Base-by-base conservation (phyloP, 2,797 vertebrate species). In the Hippocampus kuda region DNA sequence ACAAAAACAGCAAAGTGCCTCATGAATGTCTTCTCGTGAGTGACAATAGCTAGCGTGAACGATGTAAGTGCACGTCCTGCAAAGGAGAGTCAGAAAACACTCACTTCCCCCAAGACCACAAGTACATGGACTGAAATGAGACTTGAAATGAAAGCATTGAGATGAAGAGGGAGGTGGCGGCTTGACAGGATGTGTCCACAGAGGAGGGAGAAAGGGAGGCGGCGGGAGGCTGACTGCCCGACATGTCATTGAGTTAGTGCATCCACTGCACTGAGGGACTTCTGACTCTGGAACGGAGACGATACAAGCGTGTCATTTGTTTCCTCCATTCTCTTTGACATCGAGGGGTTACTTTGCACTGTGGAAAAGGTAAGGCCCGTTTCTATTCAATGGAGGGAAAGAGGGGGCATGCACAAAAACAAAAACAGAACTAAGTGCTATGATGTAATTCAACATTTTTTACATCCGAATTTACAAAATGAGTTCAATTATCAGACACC, bases 1-100 rank as follows among this genome's bases (percentile, higher is more conserved):
- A 15, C 26, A 7, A 60, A 72, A 65, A 49, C 38, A 44, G 57
- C 66, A 76, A 70, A 73, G 60, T 70, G 59, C 22, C 27, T 4
- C 13, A 38, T n/a, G 20, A 62, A 67, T 53, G 66, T 72, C 49
- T 49, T 5, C 34, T 54, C 5, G 65, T 41, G 4, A 75, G 68
- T 38, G 71, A 75, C 78, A 73, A 75, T 68, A 68, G 57, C 72
- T 68, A 20, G 38, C 66, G 34, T 48, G 59, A 22, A 76, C 59
- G 68, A 74, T 38, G 34, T 68, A 11, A 67, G 62, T 48, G 66
- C 24, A 70, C 24, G 70, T 72, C 53, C 49, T 59, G 63, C 49
- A 66, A 75, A 51, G 75, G 77, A 67, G 51, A 73, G 30, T 71
- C n/a, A 46, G 41, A 13, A 62, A 54, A n/a, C 16, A 18, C 46